Conservation (phyloP, 1,140 invertebrate species). For the Drosophila arawakana region DNA sequence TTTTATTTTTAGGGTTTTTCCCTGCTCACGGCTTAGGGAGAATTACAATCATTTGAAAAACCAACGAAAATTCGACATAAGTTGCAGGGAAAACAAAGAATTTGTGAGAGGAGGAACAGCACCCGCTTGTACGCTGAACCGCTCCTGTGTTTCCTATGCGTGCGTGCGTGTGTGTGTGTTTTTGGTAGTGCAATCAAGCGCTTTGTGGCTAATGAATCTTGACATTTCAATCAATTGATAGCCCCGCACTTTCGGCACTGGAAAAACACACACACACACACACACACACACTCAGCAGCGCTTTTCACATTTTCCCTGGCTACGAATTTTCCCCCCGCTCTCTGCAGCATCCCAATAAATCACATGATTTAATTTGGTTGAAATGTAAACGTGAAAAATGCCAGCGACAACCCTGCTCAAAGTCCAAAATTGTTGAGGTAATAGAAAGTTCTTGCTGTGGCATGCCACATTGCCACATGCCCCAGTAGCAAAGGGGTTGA, state of each 20-base stretch:
- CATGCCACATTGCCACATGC: constrained; percentile 27
- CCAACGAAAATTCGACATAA: not conserved
- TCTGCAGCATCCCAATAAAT: constrained; percentile 67
- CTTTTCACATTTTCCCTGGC: constrained; percentile 40
- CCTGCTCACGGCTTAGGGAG: constrained; percentile 1
- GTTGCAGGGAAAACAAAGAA: not conserved
- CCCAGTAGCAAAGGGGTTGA: constrained; percentile 43
- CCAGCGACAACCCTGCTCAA: constrained; percentile 32
- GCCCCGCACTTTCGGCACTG: constrained; percentile 41
- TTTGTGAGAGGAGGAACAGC: not conserved
- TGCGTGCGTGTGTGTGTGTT: too few species aligned
- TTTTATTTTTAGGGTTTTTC: constrained; percentile 34
- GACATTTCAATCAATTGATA: constrained; percentile 75
- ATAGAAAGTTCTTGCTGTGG: constrained; percentile 14
- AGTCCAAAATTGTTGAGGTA: constrained; percentile 73
- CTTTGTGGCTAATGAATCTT: constrained; percentile 70
- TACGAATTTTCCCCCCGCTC: not conserved
- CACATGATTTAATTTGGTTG: constrained; percentile 76
- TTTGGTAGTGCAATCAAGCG: constrained; percentile 23
- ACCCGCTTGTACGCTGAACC: constrained; percentile 29
- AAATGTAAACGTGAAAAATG: constrained; percentile 42
- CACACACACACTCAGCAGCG: constrained; percentile 14
- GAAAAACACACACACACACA: not conserved
- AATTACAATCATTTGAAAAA: constrained; percentile 13
- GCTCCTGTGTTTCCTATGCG: constrained; percentile 24